Conservation (phyloP, 2,888 invertebrate species). For the Eurytoma californica region DNA sequence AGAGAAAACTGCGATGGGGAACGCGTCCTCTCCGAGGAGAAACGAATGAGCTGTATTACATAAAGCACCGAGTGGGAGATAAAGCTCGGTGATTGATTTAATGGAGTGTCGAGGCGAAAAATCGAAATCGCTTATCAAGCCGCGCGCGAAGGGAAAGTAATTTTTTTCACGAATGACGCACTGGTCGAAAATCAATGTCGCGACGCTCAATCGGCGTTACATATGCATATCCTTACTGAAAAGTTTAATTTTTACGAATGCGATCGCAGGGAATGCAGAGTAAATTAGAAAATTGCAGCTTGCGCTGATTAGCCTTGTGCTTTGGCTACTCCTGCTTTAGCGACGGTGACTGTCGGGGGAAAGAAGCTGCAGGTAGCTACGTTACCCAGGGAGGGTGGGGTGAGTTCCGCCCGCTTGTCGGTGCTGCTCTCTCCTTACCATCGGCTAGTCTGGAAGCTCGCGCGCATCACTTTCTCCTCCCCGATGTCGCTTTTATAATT, state of each 20-base stretch:
- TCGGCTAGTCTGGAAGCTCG: constrained; percentile 33
- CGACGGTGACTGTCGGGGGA: constrained; percentile 5
- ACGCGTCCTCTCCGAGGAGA: background rate
- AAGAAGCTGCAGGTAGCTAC: constrained; percentile 34
- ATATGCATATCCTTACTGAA: too few relatives aligned
- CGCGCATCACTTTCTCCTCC: too few relatives aligned
- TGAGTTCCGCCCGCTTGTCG: background rate
- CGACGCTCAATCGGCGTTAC: too few relatives aligned
- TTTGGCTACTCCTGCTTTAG: constrained; percentile 35
- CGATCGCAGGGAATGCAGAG: too few relatives aligned
- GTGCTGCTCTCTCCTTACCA: constrained; percentile 30
- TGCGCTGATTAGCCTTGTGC: background rate
- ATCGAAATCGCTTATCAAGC: constrained; percentile 4
- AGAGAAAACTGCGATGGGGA: background rate
- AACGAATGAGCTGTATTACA: constrained; percentile 21
- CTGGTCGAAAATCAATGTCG: background rate
- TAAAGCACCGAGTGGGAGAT: constrained; percentile 18
- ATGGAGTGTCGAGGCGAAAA: background rate
- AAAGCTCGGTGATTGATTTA: constrained; percentile 30
- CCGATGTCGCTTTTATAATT: background rate
- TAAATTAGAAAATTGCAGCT: too few relatives aligned
- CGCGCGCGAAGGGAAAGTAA: background rate
- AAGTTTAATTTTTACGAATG: too few relatives aligned
- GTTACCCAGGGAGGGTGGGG: constrained; percentile 31
- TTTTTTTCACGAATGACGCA: background rate